Conservation (phyloP, 1,140 invertebrate genomes). For the Pseudomyrmex concolor region DNA sequence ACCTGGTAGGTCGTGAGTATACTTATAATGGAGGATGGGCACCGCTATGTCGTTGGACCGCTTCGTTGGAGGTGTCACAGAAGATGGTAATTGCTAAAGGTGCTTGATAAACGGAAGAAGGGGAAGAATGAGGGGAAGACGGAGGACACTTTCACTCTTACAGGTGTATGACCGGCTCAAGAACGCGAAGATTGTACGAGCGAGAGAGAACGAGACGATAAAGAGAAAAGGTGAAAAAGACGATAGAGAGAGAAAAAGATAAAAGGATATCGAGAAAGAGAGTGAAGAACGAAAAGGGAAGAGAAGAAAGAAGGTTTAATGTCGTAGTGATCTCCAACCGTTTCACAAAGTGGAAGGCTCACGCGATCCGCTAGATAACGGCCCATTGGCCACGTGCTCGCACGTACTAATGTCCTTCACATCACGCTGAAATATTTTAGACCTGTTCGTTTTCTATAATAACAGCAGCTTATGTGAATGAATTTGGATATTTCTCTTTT, state of each 20-base stretch:
- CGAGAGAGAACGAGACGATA: slow-evolving; percentile 47
- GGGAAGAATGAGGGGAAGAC: slow-evolving; percentile 67
- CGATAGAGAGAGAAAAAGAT: background rate
- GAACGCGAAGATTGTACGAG: slow-evolving; percentile 58
- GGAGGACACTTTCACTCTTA: slow-evolving; percentile 84
- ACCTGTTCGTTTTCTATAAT: background rate
- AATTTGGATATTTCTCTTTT: slow-evolving; percentile 11
- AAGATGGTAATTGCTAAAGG: slow-evolving; percentile 64
- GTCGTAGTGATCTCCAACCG: slow-evolving; percentile 67
- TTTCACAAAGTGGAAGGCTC: slow-evolving; percentile 71
- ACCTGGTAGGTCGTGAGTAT: background rate
- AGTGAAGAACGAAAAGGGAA: background rate
- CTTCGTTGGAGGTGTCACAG: slow-evolving; percentile 17
- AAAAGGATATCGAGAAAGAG: slow-evolving; percentile 2
- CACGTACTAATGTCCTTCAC: slow-evolving; percentile 56
- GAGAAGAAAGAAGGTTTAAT: slow-evolving; percentile 59
- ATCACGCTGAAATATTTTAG: background rate
- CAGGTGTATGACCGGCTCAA: slow-evolving; percentile 83
- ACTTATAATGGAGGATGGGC: slow-evolving; percentile 14
- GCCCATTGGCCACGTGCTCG: slow-evolving; percentile 77
- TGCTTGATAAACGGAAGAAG: slow-evolving; percentile 65
- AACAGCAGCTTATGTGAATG: background rate
- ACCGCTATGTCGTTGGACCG: background rate
- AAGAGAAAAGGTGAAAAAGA: slow-evolving; percentile 13
- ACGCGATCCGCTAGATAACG: slow-evolving; percentile 79